Evolutionary conservation across 2,797 vertebrate species (phyloP).

Genomic region (Characodon lateralis): DNA sequence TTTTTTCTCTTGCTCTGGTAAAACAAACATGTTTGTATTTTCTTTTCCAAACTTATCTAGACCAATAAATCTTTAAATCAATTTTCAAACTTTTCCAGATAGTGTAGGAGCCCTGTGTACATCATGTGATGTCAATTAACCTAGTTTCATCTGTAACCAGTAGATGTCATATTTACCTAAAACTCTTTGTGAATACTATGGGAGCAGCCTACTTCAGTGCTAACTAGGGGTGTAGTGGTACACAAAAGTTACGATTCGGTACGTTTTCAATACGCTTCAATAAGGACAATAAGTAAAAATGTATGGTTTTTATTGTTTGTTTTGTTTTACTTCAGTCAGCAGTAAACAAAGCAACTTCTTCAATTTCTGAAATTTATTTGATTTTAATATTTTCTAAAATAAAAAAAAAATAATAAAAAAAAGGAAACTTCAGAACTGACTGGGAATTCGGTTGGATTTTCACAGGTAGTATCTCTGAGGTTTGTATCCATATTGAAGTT

Average conservation of each 20-base stretch:
- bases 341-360: neutral
- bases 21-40: neutral
- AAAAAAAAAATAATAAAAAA: neutral
- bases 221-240: neutral
- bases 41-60: neutral
- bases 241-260: neutral
- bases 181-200: neutral
- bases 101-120: neutral
- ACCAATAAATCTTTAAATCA: neutral
- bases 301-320: neutral
- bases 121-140: too few relatives aligned
- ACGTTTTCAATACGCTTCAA: neutral
- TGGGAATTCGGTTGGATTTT: neutral
- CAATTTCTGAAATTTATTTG: neutral
- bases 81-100: neutral
- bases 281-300: neutral
- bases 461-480: too few relatives aligned
- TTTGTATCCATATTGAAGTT: too few relatives aligned
- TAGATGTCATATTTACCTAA: neutral
- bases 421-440: neutral
- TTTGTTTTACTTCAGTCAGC: neutral
- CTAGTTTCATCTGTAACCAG: neutral
- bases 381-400: neutral
- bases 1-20: too few relatives aligned
- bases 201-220: neutral